These are phyloP conservation scores for Ranitomeya imitator DNA, from an alignment of 2,113 vertebrate species.

Conservation along the genomic window DNA sequence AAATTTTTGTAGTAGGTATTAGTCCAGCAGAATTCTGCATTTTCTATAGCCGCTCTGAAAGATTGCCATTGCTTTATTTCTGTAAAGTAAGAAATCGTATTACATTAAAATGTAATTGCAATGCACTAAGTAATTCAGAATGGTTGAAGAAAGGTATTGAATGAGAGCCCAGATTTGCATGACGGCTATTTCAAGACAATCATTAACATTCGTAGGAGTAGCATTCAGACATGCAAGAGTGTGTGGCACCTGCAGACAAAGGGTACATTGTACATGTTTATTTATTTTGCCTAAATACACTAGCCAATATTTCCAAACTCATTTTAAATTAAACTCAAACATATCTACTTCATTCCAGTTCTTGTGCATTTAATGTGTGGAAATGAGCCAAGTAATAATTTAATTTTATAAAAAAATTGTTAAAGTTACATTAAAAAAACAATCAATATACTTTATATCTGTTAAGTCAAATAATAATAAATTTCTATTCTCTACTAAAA, in stretches of 20 bases:
- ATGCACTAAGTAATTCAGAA: constrained; percentile 20
- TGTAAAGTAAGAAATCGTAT: constrained; percentile 21
- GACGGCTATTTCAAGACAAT: constrained; percentile 12
- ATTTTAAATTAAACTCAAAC: neutral
- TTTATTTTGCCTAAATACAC: neutral
- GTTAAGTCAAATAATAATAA: no score
- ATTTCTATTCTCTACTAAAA: no score
- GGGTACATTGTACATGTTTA: neutral
- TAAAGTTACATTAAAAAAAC: no score
- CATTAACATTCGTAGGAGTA: constrained; percentile 4
- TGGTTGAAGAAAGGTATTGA: constrained; percentile 5
- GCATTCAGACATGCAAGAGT: neutral
- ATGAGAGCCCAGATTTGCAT: constrained; percentile 36
- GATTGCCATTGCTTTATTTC: constrained; percentile 9
- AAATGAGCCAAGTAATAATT: neutral
- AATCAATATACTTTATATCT: no score
- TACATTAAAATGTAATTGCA: constrained; percentile 31
- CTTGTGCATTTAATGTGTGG: neutral
- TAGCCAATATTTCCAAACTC: neutral
- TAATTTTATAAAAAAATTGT: no score
- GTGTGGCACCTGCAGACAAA: constrained; percentile 5
- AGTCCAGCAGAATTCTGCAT: neutral
- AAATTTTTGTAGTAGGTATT: neutral
- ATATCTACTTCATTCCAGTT: neutral
- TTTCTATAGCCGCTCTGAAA: neutral